Base-by-base conservation (phyloP, 2,113 vertebrate species). In the Cyanoliseus patagonus region DNA sequence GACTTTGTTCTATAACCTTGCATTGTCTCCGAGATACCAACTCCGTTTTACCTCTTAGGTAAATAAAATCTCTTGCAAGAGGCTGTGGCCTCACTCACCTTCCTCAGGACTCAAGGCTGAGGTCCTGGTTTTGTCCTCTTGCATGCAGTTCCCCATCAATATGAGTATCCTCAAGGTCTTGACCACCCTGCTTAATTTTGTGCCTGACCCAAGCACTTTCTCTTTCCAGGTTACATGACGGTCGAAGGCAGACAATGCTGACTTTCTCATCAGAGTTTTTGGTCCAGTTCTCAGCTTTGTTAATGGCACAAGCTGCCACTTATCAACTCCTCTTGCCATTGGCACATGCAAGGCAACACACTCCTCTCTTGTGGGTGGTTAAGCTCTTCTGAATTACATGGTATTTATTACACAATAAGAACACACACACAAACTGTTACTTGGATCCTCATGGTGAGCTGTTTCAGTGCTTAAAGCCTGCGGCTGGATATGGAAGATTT, bases 291-390 rank as follows among this genome's bases (percentile, higher is more conserved):
- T 39, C 19, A 37, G 67, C 49, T 69, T 68, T 78, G 44, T 24
- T 62, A 69, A 66, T 64, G 62, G 66, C 63, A 33, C 52, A 42
- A 67, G 27, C 68, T 82, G 61, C 85, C 61, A 74, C 19, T 1
- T 2, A 13, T 55, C 82, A 76, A 1, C 39, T 85, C 24, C 28
- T 81, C 49, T 74, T 80, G 72, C 70, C 31, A 10, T 20, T 35
- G 57, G 63, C 53, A 35, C 24, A 12, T 3, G 18, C 0, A 0
- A 59, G 74, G 51, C 69, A 75, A 2, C 1, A 1, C 14, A 4
- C 17, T 76, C 30, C 63, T 86, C 88, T 90, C 64, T 86, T 8
- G 4, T 7, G 72, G 72, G 41, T 86, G 80, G 59, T 59, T 66
- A 37, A 79, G 8, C 47, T 61, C 33, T 69, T 77, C 49, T 83